Evolutionary conservation across 1,140 invertebrate species (phyloP).

Genomic region (Kradibia gibbosae): DNA sequence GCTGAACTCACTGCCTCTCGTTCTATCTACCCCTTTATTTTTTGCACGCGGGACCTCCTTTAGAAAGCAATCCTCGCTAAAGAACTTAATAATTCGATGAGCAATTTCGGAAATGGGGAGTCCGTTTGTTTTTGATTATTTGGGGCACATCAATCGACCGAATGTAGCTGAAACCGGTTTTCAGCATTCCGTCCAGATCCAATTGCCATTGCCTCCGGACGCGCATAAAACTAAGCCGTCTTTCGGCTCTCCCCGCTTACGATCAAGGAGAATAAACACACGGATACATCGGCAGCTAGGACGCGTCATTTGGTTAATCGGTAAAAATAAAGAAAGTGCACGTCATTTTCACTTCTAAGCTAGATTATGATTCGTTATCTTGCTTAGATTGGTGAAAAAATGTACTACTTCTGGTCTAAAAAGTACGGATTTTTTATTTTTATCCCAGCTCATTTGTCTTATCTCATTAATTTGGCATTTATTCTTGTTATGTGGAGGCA

Average conservation of each 20-base stretch:
- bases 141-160: neutral
- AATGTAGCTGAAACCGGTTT: constrained; percentile 47
- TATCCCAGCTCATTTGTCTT: too few relatives aligned
- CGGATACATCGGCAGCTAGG: neutral
- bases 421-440: neutral
- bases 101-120: constrained; percentile 26
- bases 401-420: too few relatives aligned
- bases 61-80: neutral
- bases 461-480: neutral
- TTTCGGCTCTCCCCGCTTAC: neutral
- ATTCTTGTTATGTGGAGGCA: neutral
- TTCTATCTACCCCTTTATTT: neutral
- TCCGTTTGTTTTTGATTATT: neutral
- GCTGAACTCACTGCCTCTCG: neutral
- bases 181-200: constrained; percentile 29
- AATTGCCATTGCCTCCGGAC: neutral
- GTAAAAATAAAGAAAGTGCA: neutral
- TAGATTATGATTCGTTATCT: neutral
- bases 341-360: neutral
- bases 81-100: neutral
- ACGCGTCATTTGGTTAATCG: neutral
- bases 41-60: neutral
- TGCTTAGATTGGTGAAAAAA: neutral
- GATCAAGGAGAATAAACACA: neutral
- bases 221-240: neutral